Conservation (phyloP, 2,113 vertebrate species). For the Dipodomys stephensi region DNA sequence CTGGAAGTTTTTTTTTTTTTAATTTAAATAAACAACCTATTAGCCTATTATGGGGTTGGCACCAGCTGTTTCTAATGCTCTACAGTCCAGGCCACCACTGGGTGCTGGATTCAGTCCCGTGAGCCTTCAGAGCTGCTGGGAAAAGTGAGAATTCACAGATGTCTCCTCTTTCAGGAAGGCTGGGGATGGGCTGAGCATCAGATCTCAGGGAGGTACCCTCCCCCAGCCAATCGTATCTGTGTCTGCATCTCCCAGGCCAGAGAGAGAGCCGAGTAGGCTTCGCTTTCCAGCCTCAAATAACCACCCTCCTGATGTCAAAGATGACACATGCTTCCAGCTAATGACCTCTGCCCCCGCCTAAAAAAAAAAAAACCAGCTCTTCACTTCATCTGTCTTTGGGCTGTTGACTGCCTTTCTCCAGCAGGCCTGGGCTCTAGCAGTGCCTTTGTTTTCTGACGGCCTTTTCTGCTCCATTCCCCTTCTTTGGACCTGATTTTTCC, state of each 20-base stretch:
- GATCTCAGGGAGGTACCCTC: not conserved
- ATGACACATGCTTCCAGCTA: conserved; percentile 72
- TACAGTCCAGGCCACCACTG: not conserved
- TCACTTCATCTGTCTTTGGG: conserved; percentile 62
- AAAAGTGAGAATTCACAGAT: conserved; percentile 1
- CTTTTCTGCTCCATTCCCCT: conserved; percentile 32
- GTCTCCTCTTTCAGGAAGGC: not conserved
- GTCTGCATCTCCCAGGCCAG: conserved; percentile 39
- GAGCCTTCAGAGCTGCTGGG: not conserved
- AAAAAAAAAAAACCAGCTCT: conserved; percentile 49
- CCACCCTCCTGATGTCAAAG: conserved; percentile 71
- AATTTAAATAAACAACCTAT: not conserved
- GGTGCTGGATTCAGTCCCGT: not conserved
- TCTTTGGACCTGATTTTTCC: conserved; percentile 33
- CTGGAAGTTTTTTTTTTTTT: not conserved
- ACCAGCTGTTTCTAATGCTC: not conserved
- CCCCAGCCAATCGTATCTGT: not conserved
- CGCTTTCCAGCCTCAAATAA: conserved; percentile 63
- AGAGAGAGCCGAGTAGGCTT: not conserved
- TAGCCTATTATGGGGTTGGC: not conserved
- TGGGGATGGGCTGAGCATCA: not conserved
- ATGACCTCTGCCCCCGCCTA: conserved; percentile 69
- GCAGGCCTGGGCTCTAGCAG: not conserved
- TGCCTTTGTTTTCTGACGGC: conserved; percentile 66
- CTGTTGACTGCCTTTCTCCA: conserved; percentile 33